Base-by-base conservation (phyloP, 2,888 invertebrate genomes). In the Cheilosia variabilis region DNA sequence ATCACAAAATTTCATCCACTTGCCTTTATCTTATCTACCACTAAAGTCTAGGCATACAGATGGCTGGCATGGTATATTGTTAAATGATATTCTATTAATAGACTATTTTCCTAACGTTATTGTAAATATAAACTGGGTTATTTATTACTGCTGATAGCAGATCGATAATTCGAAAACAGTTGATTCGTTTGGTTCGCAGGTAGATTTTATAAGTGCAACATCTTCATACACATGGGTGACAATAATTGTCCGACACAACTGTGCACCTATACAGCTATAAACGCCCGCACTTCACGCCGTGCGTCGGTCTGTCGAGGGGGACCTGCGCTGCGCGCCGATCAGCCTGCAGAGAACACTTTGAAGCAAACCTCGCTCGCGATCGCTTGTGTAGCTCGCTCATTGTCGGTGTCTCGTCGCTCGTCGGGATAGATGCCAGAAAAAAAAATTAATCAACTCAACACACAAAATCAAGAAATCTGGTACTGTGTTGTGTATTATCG, bases 301-400 rank as follows among this genome's bases (percentile, higher is more conserved):
- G n/a, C 19, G 19, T 66, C 71, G 41, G 62, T 34, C 62, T 78
- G 50, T 52, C 58, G 66, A 75, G 75, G 69, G 53, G 19, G 58
- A 66, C 80, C 65, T 65, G 52, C 22, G 45, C 63, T 80, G 37
- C 55, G 69, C 75, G 65, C 69, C 69, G 63, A 37, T 78, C 66
- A 24, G 31, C 65, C 58, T 71, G 60, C 71, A 58, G 41, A 66
- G 65, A 45, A 65, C 84, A 84, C 62, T 75, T 71, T 75, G 34
- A 65, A 71, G 58, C 66, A 43, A 76, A 84, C 84, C 60, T 71
- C 60, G 80, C 60, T 84, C 80, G 75, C 84, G 75, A 80, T 66
- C 84, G 71, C 69, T 65, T 75, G 47, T 84, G 75, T 75, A 27
- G 62, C 45, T 84, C 43, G 75, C 52, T 75, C 53, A 53, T 55